Percentiles rank a stretch among this genome's conserved stretches.
Conservation (phyloP, 2,113 vertebrate species). For the Laterallus jamaicensis region DNA sequence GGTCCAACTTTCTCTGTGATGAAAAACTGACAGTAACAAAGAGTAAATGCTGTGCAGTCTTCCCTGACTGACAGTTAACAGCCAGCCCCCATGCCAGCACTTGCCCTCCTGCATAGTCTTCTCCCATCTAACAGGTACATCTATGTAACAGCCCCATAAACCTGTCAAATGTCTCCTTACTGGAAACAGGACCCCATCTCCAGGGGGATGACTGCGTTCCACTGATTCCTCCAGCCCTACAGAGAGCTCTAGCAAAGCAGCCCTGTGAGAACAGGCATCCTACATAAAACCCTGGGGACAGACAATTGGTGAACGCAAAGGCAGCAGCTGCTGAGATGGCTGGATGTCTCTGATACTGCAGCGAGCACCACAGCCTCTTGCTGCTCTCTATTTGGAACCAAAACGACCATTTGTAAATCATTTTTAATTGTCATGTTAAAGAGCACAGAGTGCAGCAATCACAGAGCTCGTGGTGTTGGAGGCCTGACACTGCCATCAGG, state of each 20-base stretch:
- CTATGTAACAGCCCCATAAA: not conserved
- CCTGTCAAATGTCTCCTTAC: not conserved
- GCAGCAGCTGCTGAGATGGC: not conserved
- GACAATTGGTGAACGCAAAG: not conserved
- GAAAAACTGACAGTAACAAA: not conserved
- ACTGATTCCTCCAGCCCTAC: not conserved
- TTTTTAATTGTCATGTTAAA: slow-evolving; percentile 78
- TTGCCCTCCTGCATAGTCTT: not conserved
- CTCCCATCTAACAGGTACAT: not conserved
- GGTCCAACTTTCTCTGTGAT: not conserved
- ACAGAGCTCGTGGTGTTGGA: slow-evolving; percentile 43
- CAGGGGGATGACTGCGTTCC: not conserved
- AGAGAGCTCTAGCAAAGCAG: not conserved
- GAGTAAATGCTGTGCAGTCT: not conserved
- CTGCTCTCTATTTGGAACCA: slow-evolving; percentile 28
- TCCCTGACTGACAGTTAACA: not conserved
- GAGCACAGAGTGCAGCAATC: slow-evolving; percentile 45
- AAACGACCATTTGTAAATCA: slow-evolving; percentile 65
- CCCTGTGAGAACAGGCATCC: not conserved
- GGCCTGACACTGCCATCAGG: slow-evolving; percentile 62
- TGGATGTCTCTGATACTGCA: not conserved
- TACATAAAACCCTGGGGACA: not conserved
- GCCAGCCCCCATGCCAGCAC: not conserved
- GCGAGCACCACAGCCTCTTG: not conserved
- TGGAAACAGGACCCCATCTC: not conserved